Evolutionary conservation across 2,888 invertebrate species (phyloP), one percentile per base, ranked within the genome.

Genomic region (Sinopyrophorus schimmeli): DNA sequence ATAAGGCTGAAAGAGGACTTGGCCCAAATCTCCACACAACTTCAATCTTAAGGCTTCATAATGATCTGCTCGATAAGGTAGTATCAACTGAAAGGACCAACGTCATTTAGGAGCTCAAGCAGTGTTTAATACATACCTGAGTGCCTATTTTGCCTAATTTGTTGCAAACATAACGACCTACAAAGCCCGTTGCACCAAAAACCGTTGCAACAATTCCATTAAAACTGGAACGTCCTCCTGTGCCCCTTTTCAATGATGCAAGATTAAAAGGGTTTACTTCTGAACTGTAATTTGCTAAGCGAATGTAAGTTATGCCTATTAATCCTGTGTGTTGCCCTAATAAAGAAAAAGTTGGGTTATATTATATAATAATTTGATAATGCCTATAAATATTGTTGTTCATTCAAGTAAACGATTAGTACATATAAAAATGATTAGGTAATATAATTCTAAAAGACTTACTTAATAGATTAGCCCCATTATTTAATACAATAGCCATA

Each of bases 171-270:
- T 88, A 86, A 57, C 84, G 79, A 0, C 98, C 99, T 1, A 97
- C 74, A 66, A 92, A 93, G 1, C 98, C 98, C 20, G 86, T 86
- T 43, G 84, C 83, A 38, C 98, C 98, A 72, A 98, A 97, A 1
- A 99, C 89, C n/a, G 99, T 99, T n/a, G 92, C 94, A 1, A 98
- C 94, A 42, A 91, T 80, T 0, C 99, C 99, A 75, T 90, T 98
- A 73, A 98, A 99, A 67, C 96, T 97, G 60, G 90, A 89, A 20
- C 99, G 84, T 10, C 97, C 98, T 7, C 92, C 93, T 11, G 92
- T 89, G 16, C 92, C 93, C 55, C 87, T 78, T 70, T 87, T 90
- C 68, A 90, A 78, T 1, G 82, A 75, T 5, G 87, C 79, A 41
- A 84, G 67, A 72, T 85, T 86, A 53, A 78, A 78, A 37, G 71